These are phyloP conservation scores for Lagodon rhomboides DNA, from an alignment of 2,797 vertebrate genomes.

Conservation along the genomic window DNA sequence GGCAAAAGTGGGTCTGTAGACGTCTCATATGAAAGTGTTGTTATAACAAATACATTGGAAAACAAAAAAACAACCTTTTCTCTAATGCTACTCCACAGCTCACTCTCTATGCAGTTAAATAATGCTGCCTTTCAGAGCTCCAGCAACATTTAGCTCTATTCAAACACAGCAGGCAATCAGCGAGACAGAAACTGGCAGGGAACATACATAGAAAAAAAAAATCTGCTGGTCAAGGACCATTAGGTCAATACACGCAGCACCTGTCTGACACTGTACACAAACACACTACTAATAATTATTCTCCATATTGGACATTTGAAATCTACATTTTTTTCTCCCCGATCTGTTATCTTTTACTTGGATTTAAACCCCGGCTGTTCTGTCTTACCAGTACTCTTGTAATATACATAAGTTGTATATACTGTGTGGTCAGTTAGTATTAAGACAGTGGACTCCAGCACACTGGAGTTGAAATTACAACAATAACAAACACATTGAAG, in stretches of 20 bases:
- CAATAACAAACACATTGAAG: not conserved
- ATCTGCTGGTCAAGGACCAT: not conserved
- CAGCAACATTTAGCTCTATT: not conserved
- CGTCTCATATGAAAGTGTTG: not conserved
- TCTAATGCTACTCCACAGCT: not conserved
- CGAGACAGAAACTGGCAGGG: not conserved
- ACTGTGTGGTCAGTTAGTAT: not conserved
- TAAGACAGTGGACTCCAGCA: not conserved
- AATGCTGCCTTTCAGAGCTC: conserved; percentile 11
- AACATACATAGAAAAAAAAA: conserved; percentile 1
- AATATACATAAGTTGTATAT: not conserved
- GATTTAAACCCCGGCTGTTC: not conserved
- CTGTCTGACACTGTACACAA: not conserved
- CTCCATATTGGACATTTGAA: not conserved
- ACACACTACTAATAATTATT: not conserved
- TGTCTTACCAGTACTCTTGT: not conserved
- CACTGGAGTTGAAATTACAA: conserved; percentile 1
- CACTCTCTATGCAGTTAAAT: not conserved
- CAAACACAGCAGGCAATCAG: conserved; percentile 3
- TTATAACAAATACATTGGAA: not conserved
- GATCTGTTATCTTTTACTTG: not conserved
- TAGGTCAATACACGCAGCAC: not conserved
- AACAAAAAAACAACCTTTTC: not conserved
- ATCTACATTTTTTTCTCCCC: not conserved
- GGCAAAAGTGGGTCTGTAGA: not conserved